Evolutionary conservation across 1,140 invertebrate genomes (phyloP).

Genomic region (Drosophila ironensis): DNA sequence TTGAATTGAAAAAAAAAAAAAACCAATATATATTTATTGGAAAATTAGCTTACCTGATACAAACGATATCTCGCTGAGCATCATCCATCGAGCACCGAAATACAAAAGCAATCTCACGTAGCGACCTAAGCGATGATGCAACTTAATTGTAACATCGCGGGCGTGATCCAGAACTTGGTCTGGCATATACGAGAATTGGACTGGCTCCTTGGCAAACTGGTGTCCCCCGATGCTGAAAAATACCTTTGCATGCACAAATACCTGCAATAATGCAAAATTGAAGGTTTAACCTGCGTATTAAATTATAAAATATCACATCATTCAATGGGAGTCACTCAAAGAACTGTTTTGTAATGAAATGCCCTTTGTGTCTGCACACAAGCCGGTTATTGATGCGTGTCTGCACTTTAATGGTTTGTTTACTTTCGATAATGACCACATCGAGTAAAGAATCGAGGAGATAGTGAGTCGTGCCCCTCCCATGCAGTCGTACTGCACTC

Average conservation of each 20-base stretch:
- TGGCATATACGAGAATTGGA: slow-evolving; percentile 88
- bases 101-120: slow-evolving; percentile 91
- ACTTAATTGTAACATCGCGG: slow-evolving; percentile 91
- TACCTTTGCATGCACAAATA: slow-evolving; percentile 87
- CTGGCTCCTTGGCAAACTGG: slow-evolving; percentile 84
- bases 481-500: no score
- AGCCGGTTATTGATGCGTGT: no score
- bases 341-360: no score
- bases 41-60: slow-evolving; percentile 90
- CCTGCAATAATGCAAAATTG: slow-evolving; percentile 81
- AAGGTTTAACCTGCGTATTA: no score
- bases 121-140: slow-evolving; percentile 89
- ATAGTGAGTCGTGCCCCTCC: slow-evolving; percentile 49
- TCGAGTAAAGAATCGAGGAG: slow-evolving; percentile 58
- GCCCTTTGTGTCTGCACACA: no score
- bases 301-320: neutral
- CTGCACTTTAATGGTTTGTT: slow-evolving; percentile 43
- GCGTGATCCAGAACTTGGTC: slow-evolving; percentile 91
- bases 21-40: no score
- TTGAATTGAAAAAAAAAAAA: no score
- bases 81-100: slow-evolving; percentile 92
- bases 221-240: slow-evolving; percentile 91
- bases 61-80: slow-evolving; percentile 93
- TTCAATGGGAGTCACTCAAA: neutral
- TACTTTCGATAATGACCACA: slow-evolving; percentile 66